Evolutionary conservation across 2,797 vertebrate genomes (phyloP), one percentile per base, ranked within the genome.

Genomic region (Limnodromus scolopaceus): DNA sequence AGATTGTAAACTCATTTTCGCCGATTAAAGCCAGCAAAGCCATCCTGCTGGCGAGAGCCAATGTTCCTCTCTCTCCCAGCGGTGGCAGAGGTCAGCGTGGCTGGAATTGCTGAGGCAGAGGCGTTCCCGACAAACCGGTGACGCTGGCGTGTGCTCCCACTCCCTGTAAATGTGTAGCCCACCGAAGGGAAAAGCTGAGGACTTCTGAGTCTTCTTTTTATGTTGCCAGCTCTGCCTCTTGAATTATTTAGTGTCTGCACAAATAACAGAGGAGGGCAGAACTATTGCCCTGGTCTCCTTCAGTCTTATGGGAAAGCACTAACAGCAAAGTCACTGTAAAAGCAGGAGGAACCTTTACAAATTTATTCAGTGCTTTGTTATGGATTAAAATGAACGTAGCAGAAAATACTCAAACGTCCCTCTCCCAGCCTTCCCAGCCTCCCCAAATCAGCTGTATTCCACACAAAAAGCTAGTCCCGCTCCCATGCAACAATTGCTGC

Each of bases 111-210:
- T 38, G 45, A 22, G 43, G 34, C 43, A 23, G 32, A 48, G 66
- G 57, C 15, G 1, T 34, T 60, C 54, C 85, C 2, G 0, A 74
- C 27, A 54, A 70, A 41, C 2, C 0, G 0, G 58, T 14, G 36
- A 48, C 1, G 5, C 60, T 36, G 87, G 17, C 3, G 0, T 2
- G 10, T 0, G 2, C 32, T 41, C 34, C 61, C 38, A n/a, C 10
- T n/a, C 61, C 4, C 2, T 2, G 27, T 17, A 41, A 72, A 46
- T 0, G 2, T 2, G 28, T 2, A 81, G 23, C 66, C 58, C 38
- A 54, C 16, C 1, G 3, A 0, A 48, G 30, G 53, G 53, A 83
- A 92, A 63, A 41, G 34, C 38, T 34, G 9, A 19, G 36, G 55
- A n/a, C n/a, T 34, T 45, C 8, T 2, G 24, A 46, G 24, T 54